Conservation (phyloP, 2,797 vertebrate genomes). For the Triplophysa bombifrons region DNA sequence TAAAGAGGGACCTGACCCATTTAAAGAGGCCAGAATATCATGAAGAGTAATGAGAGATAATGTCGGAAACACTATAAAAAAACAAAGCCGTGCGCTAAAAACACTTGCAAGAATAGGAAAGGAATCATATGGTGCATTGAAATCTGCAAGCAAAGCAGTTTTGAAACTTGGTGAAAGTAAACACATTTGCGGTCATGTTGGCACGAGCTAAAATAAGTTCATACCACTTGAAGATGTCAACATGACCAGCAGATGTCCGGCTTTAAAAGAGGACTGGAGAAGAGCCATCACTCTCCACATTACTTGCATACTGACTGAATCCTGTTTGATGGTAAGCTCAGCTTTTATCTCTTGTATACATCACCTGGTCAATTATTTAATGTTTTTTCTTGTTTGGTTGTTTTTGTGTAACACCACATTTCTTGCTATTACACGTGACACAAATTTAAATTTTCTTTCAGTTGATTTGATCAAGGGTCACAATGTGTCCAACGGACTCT, state of each 20-base stretch:
- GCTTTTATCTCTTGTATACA: background rate
- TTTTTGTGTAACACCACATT: background rate
- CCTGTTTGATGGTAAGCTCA: background rate
- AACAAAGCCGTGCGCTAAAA: background rate
- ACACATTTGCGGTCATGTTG: slow-evolving; percentile 24
- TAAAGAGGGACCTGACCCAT: background rate
- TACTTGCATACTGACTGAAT: background rate
- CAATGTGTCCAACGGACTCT: background rate
- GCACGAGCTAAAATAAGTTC: slow-evolving; percentile 11
- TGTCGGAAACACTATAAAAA: background rate
- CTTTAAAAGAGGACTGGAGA: background rate
- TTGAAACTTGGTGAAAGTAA: slow-evolving; percentile 13
- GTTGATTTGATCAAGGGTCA: background rate
- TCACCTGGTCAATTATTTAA: background rate
- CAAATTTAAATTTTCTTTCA: background rate
- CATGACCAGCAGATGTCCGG: background rate
- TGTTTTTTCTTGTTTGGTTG: background rate
- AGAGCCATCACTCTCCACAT: background rate
- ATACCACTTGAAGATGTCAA: slow-evolving; percentile 21
- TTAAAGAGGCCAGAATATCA: background rate
- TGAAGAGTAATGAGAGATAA: background rate
- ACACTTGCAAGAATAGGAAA: background rate
- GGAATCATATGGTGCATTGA: background rate
- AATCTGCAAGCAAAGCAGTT: slow-evolving; percentile 25
- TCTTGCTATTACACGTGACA: background rate